Conservation (phyloP, 2,888 invertebrate genomes). For the Cybosia mesomella region DNA sequence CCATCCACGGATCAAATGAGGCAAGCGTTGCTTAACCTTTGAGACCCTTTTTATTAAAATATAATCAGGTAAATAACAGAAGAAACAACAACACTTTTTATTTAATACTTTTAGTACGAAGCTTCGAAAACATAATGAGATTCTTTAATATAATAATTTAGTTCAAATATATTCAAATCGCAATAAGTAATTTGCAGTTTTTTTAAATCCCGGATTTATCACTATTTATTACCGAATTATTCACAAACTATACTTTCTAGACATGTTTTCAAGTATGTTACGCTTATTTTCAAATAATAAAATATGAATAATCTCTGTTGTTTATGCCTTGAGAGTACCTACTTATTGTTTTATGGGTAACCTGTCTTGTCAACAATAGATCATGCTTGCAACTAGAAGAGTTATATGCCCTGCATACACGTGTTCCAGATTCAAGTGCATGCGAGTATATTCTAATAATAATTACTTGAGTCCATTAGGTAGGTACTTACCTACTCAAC, state of each 20-base stretch:
- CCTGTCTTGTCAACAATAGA: neutral
- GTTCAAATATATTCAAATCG: no score
- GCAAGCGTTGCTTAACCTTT: no score
- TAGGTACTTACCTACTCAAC: conserved; percentile 19
- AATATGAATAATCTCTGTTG: neutral
- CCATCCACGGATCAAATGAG: no score
- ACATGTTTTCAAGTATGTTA: conserved; percentile 12
- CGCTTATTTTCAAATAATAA: neutral
- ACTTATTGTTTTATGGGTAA: neutral
- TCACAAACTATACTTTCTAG: neutral
- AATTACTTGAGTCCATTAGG: conserved; percentile 9
- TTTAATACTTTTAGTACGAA: no score
- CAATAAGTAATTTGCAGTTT: no score
- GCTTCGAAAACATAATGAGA: no score
- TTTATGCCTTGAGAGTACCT: neutral
- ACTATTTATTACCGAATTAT: neutral
- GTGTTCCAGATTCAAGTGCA: neutral
- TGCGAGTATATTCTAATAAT: neutral
- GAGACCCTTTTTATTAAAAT: no score
- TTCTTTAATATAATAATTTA: no score
- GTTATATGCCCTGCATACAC: neutral
- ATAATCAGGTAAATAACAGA: no score
- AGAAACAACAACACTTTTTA: no score
- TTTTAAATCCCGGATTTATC: no score
- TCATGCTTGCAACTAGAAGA: neutral